Percentiles rank a stretch among this genome's conserved stretches.
Conservation (phyloP, 2,797 vertebrate species). For the Trachurus trachurus region DNA sequence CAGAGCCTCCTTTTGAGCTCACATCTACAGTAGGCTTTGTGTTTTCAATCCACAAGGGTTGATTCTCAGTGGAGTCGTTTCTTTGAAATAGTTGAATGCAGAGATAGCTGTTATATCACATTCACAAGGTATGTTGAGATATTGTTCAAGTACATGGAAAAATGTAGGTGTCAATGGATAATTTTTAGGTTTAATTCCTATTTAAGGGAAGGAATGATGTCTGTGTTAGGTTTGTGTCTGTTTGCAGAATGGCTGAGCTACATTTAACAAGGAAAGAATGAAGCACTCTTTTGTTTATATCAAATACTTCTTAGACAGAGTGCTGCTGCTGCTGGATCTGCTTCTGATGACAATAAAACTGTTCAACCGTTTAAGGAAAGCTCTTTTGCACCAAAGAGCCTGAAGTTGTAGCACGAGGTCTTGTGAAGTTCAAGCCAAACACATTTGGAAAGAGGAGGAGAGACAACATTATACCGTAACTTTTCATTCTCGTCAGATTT, state of each 20-base stretch:
- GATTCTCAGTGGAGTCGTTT: background rate
- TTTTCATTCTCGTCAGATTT: conserved; percentile 1
- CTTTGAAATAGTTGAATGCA: background rate
- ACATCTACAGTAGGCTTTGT: background rate
- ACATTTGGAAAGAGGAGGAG: background rate
- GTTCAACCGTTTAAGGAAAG: conserved; percentile 38
- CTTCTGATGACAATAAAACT: conserved; percentile 13
- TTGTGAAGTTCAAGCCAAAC: background rate
- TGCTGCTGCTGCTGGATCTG: conserved; percentile 16
- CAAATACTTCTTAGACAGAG: conserved; percentile 33
- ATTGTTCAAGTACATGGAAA: background rate
- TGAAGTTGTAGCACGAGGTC: conserved; percentile 3
- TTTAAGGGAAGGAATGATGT: conserved; percentile 5
- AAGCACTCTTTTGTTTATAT: conserved; percentile 28
- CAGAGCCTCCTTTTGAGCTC: background rate
- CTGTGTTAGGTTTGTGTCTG: background rate
- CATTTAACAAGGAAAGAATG: conserved; percentile 2
- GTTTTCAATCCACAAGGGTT: background rate
- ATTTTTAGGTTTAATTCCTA: background rate
- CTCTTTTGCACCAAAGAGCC: conserved; percentile 7
- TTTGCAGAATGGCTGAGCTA: background rate
- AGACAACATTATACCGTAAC: background rate
- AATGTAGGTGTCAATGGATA: background rate
- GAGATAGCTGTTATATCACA: background rate
- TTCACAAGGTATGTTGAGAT: background rate